phyloP scores from a whole-genome alignment of 92 coral and sea anemone species.

The Paramuricea clavata region DNA sequence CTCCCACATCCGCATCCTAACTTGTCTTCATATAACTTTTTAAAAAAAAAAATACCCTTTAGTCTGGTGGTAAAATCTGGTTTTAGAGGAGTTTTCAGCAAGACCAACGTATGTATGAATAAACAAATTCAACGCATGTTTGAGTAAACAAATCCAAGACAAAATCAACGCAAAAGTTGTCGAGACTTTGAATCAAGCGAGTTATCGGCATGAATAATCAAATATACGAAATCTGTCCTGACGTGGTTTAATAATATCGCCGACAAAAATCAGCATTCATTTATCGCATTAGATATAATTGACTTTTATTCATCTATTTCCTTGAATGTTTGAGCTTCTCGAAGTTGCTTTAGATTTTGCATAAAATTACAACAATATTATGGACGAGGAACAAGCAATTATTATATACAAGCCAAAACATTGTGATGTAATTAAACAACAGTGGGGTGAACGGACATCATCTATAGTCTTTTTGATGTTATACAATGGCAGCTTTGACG shows the following conservation, averaged over 20 bases:
- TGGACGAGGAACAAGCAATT: not conserved
- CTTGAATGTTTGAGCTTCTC: conserved; percentile 18
- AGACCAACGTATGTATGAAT: too few relatives aligned
- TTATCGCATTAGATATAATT: conserved; percentile 1
- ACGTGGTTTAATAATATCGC: conserved; percentile 47
- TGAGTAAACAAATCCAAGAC: conserved; percentile 52
- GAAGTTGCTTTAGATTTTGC: conserved; percentile 40
- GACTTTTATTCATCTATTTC: conserved; percentile 36
- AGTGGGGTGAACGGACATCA: not conserved
- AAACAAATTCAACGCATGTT: too few relatives aligned
- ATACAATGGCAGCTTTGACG: not conserved
- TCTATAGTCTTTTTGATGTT: not conserved
- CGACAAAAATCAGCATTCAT: conserved; percentile 20
- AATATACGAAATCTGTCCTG: not conserved
- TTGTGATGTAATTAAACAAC: not conserved
- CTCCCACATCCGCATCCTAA: too few relatives aligned
- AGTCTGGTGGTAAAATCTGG: too few relatives aligned
- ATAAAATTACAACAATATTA: conserved; percentile 15
- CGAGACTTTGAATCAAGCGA: too few relatives aligned
- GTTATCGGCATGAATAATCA: not conserved
- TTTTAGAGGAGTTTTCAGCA: too few relatives aligned
- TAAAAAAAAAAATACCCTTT: too few relatives aligned
- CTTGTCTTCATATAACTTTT: too few relatives aligned
- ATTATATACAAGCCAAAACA: not conserved
- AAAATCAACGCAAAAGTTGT: not conserved